These are phyloP conservation scores for Morone chrysops DNA, from an alignment of 2,113 vertebrate species.

Conservation along the genomic window DNA sequence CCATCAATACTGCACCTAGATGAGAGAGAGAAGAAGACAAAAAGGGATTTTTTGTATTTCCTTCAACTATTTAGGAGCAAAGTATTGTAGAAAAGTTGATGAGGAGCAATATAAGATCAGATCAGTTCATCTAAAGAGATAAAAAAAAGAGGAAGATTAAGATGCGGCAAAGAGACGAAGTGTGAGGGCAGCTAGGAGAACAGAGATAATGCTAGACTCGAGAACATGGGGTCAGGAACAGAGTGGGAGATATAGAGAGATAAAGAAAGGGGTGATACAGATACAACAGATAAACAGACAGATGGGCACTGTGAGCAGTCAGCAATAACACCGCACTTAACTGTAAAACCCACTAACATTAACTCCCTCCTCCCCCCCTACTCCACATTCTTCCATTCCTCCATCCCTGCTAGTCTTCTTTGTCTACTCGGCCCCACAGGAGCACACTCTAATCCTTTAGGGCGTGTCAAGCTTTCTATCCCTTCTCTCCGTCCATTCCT, in stretches of 20 bases:
- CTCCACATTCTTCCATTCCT: slow-evolving; percentile 39
- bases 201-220: slow-evolving; percentile 59
- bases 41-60: background rate
- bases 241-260: slow-evolving; percentile 68
- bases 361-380: slow-evolving; percentile 16
- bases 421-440: slow-evolving; percentile 63
- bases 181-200: slow-evolving; percentile 43
- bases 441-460: slow-evolving; percentile 74
- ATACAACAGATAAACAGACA: slow-evolving; percentile 74
- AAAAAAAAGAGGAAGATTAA: slow-evolving; percentile 45
- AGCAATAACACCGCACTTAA: slow-evolving; percentile 74
- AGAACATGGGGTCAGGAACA: slow-evolving; percentile 57
- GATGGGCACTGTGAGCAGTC: slow-evolving; percentile 76
- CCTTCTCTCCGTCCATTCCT: slow-evolving; percentile 54
- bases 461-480: slow-evolving; percentile 73
- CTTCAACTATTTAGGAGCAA: background rate
- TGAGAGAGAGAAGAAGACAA: background rate
- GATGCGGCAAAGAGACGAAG: slow-evolving; percentile 53
- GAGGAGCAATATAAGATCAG: slow-evolving; percentile 1
- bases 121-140: slow-evolving; percentile 41
- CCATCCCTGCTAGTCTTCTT: slow-evolving; percentile 65
- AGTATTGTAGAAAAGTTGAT: background rate
- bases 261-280: slow-evolving; percentile 65
- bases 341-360: slow-evolving; percentile 68
- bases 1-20: slow-evolving; percentile 95